Evolutionary conservation across 2,113 vertebrate genomes (phyloP).

Genomic region (Ophthalmolycus amberensis): DNA sequence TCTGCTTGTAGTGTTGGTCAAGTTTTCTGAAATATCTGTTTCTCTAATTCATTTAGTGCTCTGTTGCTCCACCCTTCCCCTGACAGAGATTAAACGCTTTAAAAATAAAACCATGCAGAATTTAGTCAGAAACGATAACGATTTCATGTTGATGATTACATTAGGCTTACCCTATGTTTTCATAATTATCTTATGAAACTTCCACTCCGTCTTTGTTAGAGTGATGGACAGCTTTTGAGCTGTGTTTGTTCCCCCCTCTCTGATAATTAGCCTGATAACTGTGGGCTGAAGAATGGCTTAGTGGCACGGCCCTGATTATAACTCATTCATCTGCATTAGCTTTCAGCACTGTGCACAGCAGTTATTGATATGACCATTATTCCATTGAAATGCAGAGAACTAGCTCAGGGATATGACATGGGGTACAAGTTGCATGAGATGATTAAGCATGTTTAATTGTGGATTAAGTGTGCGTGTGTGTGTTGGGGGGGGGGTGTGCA

Average conservation of each 20-base stretch:
- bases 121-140: too few relatives aligned
- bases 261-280: slow-evolving; percentile 38
- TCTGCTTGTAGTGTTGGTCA: not conserved
- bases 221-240: slow-evolving; percentile 17
- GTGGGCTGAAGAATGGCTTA: slow-evolving; percentile 29
- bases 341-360: not conserved
- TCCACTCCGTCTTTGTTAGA: slow-evolving; percentile 1
- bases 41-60: not conserved
- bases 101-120: not conserved
- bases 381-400: slow-evolving; percentile 36
- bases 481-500: not conserved
- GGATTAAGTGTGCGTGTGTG: not conserved
- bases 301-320: slow-evolving; percentile 41
- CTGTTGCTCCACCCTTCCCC: not conserved
- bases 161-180: not conserved
- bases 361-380: slow-evolving; percentile 48
- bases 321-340: slow-evolving; percentile 56
- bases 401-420: slow-evolving; percentile 27
- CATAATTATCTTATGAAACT: slow-evolving; percentile 8
- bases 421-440: too few relatives aligned
- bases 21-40: not conserved
- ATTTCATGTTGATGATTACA: not conserved
- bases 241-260: not conserved
- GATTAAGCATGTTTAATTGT: slow-evolving; percentile 49
- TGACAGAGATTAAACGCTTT: not conserved